Evolutionary conservation across 2,113 vertebrate genomes (phyloP).

Genomic region (Trichechus manatus): DNA sequence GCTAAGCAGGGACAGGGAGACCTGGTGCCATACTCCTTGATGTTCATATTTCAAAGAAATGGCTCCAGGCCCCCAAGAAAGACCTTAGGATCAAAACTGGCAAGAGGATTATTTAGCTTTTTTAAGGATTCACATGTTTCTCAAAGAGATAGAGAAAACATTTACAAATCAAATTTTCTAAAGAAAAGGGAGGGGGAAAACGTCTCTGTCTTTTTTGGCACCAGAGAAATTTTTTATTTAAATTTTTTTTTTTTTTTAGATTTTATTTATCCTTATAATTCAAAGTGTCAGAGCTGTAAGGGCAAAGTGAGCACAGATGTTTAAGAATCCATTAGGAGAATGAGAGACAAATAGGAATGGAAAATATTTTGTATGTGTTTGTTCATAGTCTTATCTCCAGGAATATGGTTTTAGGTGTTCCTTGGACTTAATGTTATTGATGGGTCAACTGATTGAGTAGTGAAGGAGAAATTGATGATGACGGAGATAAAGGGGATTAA

Average conservation of each 20-base stretch:
- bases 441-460: not conserved
- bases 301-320: not conserved
- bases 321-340: not conserved
- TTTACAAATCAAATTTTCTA: not conserved
- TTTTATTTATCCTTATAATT: not conserved
- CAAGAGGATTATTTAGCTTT: constrained; percentile 11
- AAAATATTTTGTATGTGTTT: not conserved
- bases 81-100: not conserved
- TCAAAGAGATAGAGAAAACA: not conserved
- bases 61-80: not conserved
- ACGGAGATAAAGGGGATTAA: not conserved
- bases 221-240: not conserved
- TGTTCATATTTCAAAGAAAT: constrained; percentile 38
- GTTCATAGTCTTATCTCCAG: not conserved
- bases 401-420: not conserved
- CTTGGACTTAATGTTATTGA: not conserved
- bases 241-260: not conserved
- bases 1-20: not conserved
- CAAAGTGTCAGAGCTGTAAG: not conserved
- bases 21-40: not conserved
- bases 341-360: not conserved
- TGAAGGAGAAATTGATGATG: not conserved
- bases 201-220: not conserved
- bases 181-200: not conserved
- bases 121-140: not conserved